Base-by-base conservation (phyloP, 2,888 invertebrate genomes). In the Oxycera nigricornis region DNA sequence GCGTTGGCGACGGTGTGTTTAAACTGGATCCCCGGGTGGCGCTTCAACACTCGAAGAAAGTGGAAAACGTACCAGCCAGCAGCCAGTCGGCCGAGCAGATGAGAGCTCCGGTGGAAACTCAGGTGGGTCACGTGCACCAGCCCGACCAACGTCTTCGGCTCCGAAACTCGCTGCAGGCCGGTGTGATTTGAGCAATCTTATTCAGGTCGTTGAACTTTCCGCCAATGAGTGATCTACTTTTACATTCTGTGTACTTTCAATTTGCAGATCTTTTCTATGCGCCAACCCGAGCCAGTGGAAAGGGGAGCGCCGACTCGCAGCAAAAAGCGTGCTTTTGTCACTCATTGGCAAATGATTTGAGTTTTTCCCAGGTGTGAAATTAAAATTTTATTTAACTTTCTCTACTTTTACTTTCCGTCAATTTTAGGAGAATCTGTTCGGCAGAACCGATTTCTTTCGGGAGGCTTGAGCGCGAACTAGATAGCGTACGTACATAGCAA, bases 351-450 rank as follows among this genome's bases (percentile, higher is more conserved):
- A 61, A 31, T 20, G 7, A 31, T 14, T 2, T 31, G 17, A 28
- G 61, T 61, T 17, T 31, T 61, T 31, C 61, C 26, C 61, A 28
- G 61, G 61, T 31, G 61, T 61, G 61, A 61, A 28, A 61, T 17
- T 61, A 31, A 61, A 31, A 61, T 31, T 59, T 61, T 7, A n/a
- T 28, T 26, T 28, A 28, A 31, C 61, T 61, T 61, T 61, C 61
- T 61, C 61, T n/a, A 61, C 61, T 61, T 31, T 61, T 61, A 61
- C 61, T 61, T 61, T 61, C 61, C 6, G 61, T 31, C 30, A 20
- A 17, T 61, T 61, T 61, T 20, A 30, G 31, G 20, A 61, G 17
- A 46, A 31, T 61, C 7, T 14, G 59, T 31, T n/a, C 31, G 61
- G 35, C 26, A 26, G 26, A 61, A 61, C 31, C 31, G 17, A 7